phyloP scores from a whole-genome alignment of 2,113 vertebrate species.

The Carassius carassius region DNA sequence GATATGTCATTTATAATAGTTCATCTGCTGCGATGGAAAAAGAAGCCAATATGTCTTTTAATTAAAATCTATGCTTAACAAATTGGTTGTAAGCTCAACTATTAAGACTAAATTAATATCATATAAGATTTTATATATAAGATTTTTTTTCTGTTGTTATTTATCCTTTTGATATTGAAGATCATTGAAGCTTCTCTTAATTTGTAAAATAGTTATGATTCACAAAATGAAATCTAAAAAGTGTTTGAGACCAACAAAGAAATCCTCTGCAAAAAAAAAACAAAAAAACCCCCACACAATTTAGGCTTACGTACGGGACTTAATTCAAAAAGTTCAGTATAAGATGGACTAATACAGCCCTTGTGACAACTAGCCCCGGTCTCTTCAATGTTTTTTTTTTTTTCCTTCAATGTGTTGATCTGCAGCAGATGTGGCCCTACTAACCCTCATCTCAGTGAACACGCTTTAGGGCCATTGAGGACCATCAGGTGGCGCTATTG shows the following conservation, averaged over 20 bases:
- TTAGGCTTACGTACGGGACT: not conserved
- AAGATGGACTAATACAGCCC: not conserved
- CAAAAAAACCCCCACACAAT: not conserved
- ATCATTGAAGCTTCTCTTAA: not conserved
- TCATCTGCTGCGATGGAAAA: not conserved
- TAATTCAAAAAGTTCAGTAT: not conserved
- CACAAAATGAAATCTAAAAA: not conserved
- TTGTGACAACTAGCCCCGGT: not conserved
- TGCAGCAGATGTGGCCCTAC: not conserved
- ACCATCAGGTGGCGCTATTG: slow-evolving; percentile 19
- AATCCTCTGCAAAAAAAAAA: not conserved
- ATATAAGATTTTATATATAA: too few species aligned
- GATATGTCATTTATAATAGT: not conserved
- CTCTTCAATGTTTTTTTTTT: not conserved
- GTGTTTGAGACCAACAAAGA: not conserved
- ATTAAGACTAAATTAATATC: not conserved
- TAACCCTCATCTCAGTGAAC: not conserved
- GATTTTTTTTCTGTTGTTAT: too few species aligned
- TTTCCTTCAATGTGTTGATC: not conserved
- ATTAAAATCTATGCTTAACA: not conserved
- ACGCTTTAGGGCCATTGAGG: not conserved
- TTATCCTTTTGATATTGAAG: too few species aligned
- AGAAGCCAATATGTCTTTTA: not conserved
- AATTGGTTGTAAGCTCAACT: not conserved
- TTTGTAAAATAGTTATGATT: not conserved